Base-by-base conservation (phyloP, 2,113 vertebrate species). In the Pseudolaguvia tuberculata region DNA sequence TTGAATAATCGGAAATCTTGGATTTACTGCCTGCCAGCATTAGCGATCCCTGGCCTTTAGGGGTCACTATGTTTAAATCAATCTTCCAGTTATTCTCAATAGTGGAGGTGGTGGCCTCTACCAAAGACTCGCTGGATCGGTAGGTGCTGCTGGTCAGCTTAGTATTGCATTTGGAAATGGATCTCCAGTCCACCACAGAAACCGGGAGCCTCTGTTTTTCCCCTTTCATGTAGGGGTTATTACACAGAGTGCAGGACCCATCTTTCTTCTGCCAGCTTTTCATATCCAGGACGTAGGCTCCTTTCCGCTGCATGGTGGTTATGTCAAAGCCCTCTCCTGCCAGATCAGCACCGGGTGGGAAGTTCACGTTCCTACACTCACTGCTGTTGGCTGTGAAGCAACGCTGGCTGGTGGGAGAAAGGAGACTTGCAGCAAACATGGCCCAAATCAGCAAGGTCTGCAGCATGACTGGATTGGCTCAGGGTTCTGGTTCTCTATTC, bases 161-260 rank as follows among this genome's bases (percentile, higher is more conserved):
- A 6, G 55, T 69, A 39, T 13, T 84, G 86, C 93, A 95, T 0
- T 80, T 57, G 2, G 84, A 70, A 1, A 77, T 85, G 0, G 88
- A 2, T 14, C 87, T 88, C 94, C 94, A 95, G 84, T 92, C 83
- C n/a, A 87, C 69, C 59, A 92, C 84, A 0, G 89, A 88, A 80
- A 92, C 18, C 0, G 94, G 94, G 11, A 94, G 79, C 72, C 84
- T 92, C 58, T 93, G 93, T 53, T 27, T 76, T 12, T 50, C 78
- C 0, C 59, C 76, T 2, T 78, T 52, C 70, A 89, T 47, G 13
- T 86, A 88, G 14, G 84, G 79, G 31, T 94, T 94, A 23, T 0
- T 78, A 39, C 93, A 94, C 57, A 95, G 84, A 4, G 76, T 91
- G 77, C 94, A 95, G 0, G 85, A 90, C 52, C 86, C 87, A 61